Conservation (phyloP, 2,888 invertebrate species). For the Neelides folsomi region DNA sequence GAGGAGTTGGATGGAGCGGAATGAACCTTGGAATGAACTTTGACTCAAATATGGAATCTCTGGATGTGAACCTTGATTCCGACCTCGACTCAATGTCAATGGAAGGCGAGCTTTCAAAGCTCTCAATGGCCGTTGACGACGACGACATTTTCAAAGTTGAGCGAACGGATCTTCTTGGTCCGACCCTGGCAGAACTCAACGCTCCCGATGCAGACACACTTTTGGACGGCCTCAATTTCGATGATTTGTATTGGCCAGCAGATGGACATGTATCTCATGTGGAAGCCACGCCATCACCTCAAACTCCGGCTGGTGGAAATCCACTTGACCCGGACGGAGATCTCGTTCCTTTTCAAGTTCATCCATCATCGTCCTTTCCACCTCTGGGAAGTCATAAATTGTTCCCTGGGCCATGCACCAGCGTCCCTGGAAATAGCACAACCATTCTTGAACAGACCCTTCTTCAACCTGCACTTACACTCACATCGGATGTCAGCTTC, state of each 20-base stretch:
- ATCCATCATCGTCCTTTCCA: constrained; percentile 29
- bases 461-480: constrained; percentile 19
- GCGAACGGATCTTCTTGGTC: constrained; percentile 69
- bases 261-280: constrained; percentile 38
- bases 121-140: constrained; percentile 47
- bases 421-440: constrained; percentile 24
- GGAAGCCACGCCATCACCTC: constrained; percentile 32
- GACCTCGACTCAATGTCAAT: constrained; percentile 21
- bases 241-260: constrained; percentile 62
- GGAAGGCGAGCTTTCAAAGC: constrained; percentile 31
- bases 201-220: constrained; percentile 65
- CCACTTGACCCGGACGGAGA: constrained; percentile 22
- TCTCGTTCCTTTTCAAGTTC: constrained; percentile 20
- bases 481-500: constrained; percentile 14
- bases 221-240: constrained; percentile 70
- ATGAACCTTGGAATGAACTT: constrained; percentile 9
- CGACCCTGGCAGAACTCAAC: constrained; percentile 71
- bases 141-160: constrained; percentile 82
- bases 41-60: constrained; percentile 21
- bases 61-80: constrained; percentile 11
- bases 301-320: constrained; percentile 24
- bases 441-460: constrained; percentile 25
- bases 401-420: constrained; percentile 16
- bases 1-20: constrained; percentile 17
- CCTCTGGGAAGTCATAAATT: constrained; percentile 20